Base-by-base conservation (phyloP, 2,113 vertebrate species). In the Synodontis membranacea region DNA sequence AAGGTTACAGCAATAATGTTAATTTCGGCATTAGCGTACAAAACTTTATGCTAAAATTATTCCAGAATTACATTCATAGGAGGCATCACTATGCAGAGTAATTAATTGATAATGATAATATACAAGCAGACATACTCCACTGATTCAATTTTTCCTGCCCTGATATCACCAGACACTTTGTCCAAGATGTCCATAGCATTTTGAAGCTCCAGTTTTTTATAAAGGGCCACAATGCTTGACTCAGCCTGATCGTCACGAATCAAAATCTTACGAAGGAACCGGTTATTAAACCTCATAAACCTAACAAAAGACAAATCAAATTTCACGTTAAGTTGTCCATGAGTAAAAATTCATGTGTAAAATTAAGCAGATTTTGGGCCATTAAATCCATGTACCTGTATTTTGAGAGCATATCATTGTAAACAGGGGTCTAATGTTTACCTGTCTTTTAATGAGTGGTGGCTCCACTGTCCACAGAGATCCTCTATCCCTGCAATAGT, bases 371-470 rank as follows among this genome's bases (percentile, higher is more conserved):
- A 2, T 50, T 64, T 19, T 23, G 37, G 2, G 31, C 25, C 10
- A 82, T 82, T 44, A 31, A 64, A 34, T 46, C 3, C 17, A 82
- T 46, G 80, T 64, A 21, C 14, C 9, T 82, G 14, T 14, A 44
- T 64, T 82, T 64, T 46, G 10, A 28, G 21, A 48, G n/a, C 28
- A 64, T 8, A 82, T 39, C 4, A 44, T 46, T 44, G 37, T 4
- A 58, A 21, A 21, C 46, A 52, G 42, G 5, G 3, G 14, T 52
- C 4, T 42, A 23, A 74, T 46, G 82, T 93, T 96, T 97, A 99
- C 98, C 98, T 99, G 94, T 99, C 98, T 95, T 96, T 99, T 97
- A 97, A 97, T 91, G 97, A 98, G 92, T 97, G 97, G 93, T 97
- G 98, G 90, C 97, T 96, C 97, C 97, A 99, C 42, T 99, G 98